Evolutionary conservation across 2,888 invertebrate genomes (phyloP).

Genomic region (Agapetus fuscipes): DNA sequence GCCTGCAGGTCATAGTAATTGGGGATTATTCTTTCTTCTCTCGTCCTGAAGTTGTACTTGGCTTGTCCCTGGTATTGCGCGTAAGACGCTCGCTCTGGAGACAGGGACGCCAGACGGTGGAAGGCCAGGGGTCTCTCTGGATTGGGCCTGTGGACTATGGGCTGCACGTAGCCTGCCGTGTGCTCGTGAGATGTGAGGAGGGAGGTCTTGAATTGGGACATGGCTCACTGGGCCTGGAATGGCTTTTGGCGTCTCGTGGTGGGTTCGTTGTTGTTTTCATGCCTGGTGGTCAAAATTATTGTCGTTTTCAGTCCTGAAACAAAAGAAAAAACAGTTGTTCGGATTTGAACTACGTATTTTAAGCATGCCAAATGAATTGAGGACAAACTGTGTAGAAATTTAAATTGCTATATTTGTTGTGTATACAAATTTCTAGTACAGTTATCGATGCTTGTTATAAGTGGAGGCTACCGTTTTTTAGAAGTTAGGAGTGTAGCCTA

Average conservation of each 20-base stretch:
- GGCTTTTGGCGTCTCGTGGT: not conserved
- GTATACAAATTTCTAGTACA: not conserved
- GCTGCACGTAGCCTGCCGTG: not conserved
- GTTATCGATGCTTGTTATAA: too few species aligned
- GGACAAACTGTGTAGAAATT: too few species aligned
- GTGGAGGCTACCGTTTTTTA: too few species aligned
- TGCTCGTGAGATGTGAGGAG: constrained; percentile 4
- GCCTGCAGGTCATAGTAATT: not conserved
- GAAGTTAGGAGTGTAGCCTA: too few species aligned
- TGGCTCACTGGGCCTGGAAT: constrained; percentile 1
- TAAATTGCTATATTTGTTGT: not conserved
- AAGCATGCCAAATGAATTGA: too few species aligned
- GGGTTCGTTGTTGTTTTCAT: constrained; percentile 10
- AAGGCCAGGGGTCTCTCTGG: constrained; percentile 3
- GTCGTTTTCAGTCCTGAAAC: constrained; percentile 20
- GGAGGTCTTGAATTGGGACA: constrained; percentile 14
- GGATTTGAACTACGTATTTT: not conserved
- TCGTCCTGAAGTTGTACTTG: not conserved
- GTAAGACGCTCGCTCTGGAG: not conserved
- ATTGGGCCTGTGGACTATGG: not conserved
- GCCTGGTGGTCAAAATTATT: constrained; percentile 15
- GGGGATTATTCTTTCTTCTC: not conserved
- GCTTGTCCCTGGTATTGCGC: not conserved
- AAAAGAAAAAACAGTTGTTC: constrained; percentile 4
- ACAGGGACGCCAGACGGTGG: not conserved